Base-by-base conservation (phyloP, 1,140 invertebrate genomes). In the Theocolax elegans region DNA sequence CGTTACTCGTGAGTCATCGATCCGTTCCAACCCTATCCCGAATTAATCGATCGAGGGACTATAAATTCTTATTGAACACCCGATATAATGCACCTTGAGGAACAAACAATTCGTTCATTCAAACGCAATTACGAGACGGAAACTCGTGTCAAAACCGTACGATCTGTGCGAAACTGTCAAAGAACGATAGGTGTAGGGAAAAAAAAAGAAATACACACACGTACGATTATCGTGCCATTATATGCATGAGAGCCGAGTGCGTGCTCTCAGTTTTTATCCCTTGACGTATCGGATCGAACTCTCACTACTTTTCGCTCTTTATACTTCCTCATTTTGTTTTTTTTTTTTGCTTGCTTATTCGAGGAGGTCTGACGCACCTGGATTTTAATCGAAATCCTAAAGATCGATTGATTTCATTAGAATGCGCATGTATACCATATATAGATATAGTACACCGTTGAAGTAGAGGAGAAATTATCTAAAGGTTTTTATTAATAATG, bases 51-150 rank as follows among this genome's bases (percentile, higher is more conserved):
- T 63, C 60, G 10, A 63, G 48, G 8, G 44, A 63, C 7, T 44
- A 8, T 44, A 17, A 17, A 35, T 8, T 23, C 8, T 35, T 23
- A 58, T 58, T 58, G 21, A 46, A 17, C 19, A 15, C 10, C 9
- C n/a, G 8, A n/a, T 29, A 60, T 21, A 60, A 25, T 60, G n/a
- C 38, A 44, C 17, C 2, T 7, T 2, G 4, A 6, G 21, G 6
- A 19, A 23, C 17, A 49, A 49, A 49, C 48, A 40, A 29, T 56
- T 56, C 38, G 21, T 48, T 38, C 59, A 44, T 62, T 46, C 59
- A 27, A 29, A n/a, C 59, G 42, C 59, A 62, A 62, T 62, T 62
- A 62, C 38, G n/a, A 25, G 59, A 62, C 59, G 59, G 59, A 62
- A 62, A 19, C 42, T n/a, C 42, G 10, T 31, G 42, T 62, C 59